A percentile compares a stretch with the other conserved stretches of the same genome.
These are phyloP conservation scores for Lagopus leucura DNA, from an alignment of 2,113 vertebrate species.

Conservation along the genomic window DNA sequence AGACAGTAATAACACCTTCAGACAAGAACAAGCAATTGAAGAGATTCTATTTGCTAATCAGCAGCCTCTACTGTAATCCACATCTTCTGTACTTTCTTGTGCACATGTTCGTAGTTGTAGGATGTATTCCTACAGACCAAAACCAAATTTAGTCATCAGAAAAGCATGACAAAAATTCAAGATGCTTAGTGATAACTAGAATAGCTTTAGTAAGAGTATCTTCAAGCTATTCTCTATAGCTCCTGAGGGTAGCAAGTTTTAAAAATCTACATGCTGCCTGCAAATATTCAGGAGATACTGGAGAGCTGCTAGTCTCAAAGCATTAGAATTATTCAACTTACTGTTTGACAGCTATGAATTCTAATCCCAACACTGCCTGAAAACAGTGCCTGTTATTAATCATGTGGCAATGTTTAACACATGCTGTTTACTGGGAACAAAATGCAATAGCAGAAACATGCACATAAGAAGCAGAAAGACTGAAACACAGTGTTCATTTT, in stretches of 20 bases:
- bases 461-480: not conserved
- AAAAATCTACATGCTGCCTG: not conserved
- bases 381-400: not conserved
- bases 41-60: slow-evolving; percentile 20
- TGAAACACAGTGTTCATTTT: not conserved
- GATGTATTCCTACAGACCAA: not conserved
- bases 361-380: not conserved
- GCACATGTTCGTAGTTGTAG: not conserved
- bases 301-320: not conserved
- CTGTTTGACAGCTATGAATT: not conserved
- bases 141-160: not conserved
- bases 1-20: not conserved
- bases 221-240: not conserved
- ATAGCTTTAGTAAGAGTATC: not conserved
- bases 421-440: not conserved
- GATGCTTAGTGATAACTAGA: not conserved
- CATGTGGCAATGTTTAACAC: not conserved
- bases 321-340: not conserved
- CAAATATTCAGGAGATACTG: not conserved
- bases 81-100: not conserved
- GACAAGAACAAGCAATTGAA: not conserved
- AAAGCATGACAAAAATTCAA: not conserved
- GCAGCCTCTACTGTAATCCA: not conserved
- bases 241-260: not conserved
- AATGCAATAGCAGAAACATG: not conserved